A percentile compares a stretch with the other conserved stretches of the same genome.
These are phyloP conservation scores for Scomber colias DNA, from an alignment of 2,113 vertebrate genomes.

Conservation along the genomic window DNA sequence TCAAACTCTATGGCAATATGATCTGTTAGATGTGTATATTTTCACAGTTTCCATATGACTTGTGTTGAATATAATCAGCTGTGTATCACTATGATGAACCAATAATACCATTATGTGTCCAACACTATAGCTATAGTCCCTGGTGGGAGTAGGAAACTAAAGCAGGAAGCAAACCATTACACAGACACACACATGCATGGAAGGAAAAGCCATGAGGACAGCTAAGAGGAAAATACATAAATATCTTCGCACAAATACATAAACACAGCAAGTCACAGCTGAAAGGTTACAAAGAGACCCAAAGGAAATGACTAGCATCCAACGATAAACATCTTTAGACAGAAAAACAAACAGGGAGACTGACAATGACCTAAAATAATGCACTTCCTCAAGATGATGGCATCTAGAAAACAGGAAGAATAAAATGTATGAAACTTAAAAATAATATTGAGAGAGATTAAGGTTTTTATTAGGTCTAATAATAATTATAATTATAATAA, in stretches of 20 bases:
- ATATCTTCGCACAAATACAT: conserved; percentile 47
- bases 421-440: neutral
- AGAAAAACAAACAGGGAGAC: conserved; percentile 15
- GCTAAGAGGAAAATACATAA: conserved; percentile 54
- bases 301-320: conserved; percentile 46
- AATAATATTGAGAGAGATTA: neutral
- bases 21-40: neutral
- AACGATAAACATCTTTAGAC: conserved; percentile 44
- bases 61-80: neutral
- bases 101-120: conserved; percentile 46
- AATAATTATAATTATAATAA: neutral
- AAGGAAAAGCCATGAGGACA: conserved; percentile 57
- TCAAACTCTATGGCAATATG: neutral
- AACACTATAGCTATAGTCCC: conserved; percentile 11
- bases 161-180: conserved; percentile 64
- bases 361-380: neutral
- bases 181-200: conserved; percentile 31
- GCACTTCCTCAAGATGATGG: neutral
- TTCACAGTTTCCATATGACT: neutral
- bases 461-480: neutral
- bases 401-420: neutral
- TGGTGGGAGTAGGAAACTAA: conserved; percentile 59
- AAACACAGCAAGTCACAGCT: conserved; percentile 44
- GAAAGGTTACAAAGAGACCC: conserved; percentile 27
- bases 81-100: conserved; percentile 31